These are phyloP conservation scores for Pelusios castaneus DNA, from an alignment of 2,113 vertebrate species.

Conservation along the genomic window DNA sequence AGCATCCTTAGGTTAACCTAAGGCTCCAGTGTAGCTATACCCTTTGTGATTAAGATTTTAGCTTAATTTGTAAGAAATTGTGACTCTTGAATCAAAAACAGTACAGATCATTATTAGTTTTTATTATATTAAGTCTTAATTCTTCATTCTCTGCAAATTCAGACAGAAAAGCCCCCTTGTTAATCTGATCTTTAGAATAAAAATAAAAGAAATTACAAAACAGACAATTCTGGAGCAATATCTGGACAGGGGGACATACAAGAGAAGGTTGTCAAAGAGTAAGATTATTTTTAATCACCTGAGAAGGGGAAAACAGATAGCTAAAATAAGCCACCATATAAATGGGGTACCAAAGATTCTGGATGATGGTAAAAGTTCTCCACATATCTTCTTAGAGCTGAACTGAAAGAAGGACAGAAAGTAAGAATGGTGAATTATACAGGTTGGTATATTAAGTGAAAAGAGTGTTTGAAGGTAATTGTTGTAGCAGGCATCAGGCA, in stretches of 20 bases:
- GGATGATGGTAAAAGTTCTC: background rate
- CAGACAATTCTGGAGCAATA: background rate
- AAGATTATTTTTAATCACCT: background rate
- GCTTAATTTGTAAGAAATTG: background rate
- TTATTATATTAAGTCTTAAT: background rate
- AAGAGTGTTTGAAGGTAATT: background rate
- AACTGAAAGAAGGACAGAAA: background rate
- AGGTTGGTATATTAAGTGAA: background rate
- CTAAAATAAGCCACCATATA: background rate
- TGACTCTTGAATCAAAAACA: background rate
- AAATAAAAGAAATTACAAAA: background rate
- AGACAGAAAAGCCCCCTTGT: background rate
- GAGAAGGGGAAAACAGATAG: background rate
- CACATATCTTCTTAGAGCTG: fast-evolving
- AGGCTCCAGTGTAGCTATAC: no score
- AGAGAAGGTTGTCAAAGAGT: background rate
- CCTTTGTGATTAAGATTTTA: background rate
- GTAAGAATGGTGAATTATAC: background rate
- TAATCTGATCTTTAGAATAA: background rate
- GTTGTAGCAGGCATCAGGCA: background rate
- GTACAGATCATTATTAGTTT: background rate
- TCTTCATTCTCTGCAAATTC: background rate
- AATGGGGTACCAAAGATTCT: background rate
- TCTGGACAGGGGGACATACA: background rate
- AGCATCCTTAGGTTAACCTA: no score